A percentile compares a stretch with the other conserved stretches of the same genome.
These are phyloP conservation scores for Bombus waltoni DNA, from an alignment of 1,140 invertebrate species.

Conservation along the genomic window DNA sequence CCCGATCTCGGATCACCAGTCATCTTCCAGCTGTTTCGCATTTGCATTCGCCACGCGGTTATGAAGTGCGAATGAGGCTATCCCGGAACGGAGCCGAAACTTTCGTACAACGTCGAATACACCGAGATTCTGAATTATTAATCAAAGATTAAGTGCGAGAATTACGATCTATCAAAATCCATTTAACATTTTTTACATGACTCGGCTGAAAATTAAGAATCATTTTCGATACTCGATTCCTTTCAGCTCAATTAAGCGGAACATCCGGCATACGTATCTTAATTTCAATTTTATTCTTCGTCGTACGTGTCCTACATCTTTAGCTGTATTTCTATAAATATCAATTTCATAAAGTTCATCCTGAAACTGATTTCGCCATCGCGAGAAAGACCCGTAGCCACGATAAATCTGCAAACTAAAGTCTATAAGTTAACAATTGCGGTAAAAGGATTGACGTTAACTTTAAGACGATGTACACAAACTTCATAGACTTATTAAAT, in stretches of 20 bases:
- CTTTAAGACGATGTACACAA: too few species aligned
- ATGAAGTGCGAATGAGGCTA: conserved; percentile 50
- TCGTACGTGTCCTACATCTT: too few species aligned
- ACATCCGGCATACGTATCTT: background rate
- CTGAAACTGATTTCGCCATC: too few species aligned
- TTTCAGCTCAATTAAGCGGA: background rate
- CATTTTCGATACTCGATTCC: background rate
- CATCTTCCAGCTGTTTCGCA: conserved; percentile 33
- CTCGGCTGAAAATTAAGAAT: background rate
- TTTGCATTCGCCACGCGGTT: conserved; percentile 21
- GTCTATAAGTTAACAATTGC: too few species aligned
- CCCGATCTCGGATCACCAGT: conserved; percentile 47
- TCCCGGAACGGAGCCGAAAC: background rate
- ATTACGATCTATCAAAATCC: conserved; percentile 26
- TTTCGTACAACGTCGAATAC: background rate
- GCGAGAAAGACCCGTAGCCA: too few species aligned
- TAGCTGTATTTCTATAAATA: too few species aligned
- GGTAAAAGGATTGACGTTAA: too few species aligned
- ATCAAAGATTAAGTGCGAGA: background rate
- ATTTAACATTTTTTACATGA: background rate
- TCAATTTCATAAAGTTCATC: too few species aligned
- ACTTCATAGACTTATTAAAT: too few species aligned
- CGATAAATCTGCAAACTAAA: too few species aligned
- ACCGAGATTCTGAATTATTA: background rate
- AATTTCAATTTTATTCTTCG: too few species aligned